Conservation (phyloP, 2,888 invertebrate genomes). For the Campoplex nolae region DNA sequence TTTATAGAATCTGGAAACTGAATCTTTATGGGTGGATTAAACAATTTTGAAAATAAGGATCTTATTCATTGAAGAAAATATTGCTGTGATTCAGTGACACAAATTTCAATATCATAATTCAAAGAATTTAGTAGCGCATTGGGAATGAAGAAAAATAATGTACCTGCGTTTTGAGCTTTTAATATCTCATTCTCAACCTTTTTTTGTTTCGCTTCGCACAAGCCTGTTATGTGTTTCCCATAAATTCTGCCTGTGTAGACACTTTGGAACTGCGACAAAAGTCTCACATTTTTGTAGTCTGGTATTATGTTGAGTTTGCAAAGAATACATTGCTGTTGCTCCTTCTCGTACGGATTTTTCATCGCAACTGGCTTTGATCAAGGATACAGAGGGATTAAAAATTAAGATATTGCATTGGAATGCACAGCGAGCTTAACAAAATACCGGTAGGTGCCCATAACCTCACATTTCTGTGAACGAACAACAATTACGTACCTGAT, state of each 20-base stretch:
- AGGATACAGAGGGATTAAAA: slow-evolving; percentile 17
- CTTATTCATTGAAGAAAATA: background rate
- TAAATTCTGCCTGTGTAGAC: slow-evolving; percentile 97
- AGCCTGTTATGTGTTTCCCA: slow-evolving; percentile 96
- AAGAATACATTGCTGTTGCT: slow-evolving; percentile 90
- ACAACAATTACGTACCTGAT: slow-evolving; percentile 55
- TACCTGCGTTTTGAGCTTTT: slow-evolving; percentile 91
- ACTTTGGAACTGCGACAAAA: slow-evolving; percentile 98
- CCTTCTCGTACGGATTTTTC: slow-evolving; percentile 92
- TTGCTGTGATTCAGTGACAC: background rate
- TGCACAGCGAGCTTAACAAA: background rate
- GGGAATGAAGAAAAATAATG: slow-evolving; percentile 19
- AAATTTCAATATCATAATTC: background rate
- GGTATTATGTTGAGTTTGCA: slow-evolving; percentile 93
- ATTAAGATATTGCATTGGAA: background rate
- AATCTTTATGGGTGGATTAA: background rate
- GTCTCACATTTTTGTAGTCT: slow-evolving; percentile 95
- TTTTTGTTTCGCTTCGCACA: slow-evolving; percentile 93
- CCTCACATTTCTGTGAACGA: slow-evolving; percentile 5
- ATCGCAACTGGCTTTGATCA: slow-evolving; percentile 75
- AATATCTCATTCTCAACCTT: slow-evolving; percentile 90
- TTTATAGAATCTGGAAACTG: background rate
- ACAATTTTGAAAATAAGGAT: background rate
- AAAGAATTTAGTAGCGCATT: background rate
- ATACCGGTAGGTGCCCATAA: slow-evolving; percentile 15